Evolutionary conservation across 1,140 invertebrate genomes (phyloP), one percentile per base, ranked within the genome.

Genomic region (Periplaneta americana): DNA sequence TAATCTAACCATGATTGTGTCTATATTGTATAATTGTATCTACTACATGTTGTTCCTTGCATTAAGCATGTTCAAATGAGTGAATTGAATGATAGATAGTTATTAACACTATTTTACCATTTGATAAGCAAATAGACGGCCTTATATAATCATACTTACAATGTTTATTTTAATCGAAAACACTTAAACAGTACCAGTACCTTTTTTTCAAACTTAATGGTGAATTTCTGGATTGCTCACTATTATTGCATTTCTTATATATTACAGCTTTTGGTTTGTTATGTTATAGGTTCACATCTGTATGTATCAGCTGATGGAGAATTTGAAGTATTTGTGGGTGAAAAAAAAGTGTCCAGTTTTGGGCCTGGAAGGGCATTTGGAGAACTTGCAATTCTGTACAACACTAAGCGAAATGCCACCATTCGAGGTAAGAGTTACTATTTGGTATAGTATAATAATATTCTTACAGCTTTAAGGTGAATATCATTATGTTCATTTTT

Each of bases 351-450:
- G 39, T 94, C 94, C 75, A 93, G 90, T 81, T 96, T 99, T 86
- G 93, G 94, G 2, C 92, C 94, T 0, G 96, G 95, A 22, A 94
- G 96, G 83, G 97, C 96, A 1, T 99, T 99, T 88, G 97, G 97
- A 33, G 97, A 98, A 90, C 89, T 99, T 35, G 97, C 97, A 4
- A 95, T 98, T 84, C 89, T 99, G 9, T 98, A 98, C 88, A 98
- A 97, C 89, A 97, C 96, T 35, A 97, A 96, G 84, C 89, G 97
- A 85, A 94, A 96, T 75, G 96, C 96, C 33, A 95, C 96, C 9
- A 94, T 98, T 80, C 91, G 91, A 90, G 96, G 93, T 93, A 34
- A 90, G 86, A 87, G 9, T 76, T 32, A 37, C 10, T 34, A 10
- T 74, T 80, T 34, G 22, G 13, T 15, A 13, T 15, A 57, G 13